Evolutionary conservation across 2,113 vertebrate genomes (phyloP).

Genomic region (Fregata magnificens): DNA sequence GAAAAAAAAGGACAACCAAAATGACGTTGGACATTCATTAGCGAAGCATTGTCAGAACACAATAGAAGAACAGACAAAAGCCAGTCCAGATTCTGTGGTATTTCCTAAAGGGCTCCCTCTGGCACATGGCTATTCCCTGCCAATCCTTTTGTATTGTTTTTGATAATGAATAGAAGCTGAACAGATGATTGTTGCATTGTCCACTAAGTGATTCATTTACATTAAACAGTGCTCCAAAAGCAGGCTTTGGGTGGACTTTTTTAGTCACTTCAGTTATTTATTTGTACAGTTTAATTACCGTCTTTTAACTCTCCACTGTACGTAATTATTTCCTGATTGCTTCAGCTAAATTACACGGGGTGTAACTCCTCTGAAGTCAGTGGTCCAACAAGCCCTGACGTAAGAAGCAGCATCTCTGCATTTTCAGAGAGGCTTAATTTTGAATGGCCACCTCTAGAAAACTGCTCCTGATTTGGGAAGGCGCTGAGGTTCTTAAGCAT

Average conservation of each 20-base stretch:
- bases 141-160: slow-evolving; percentile 58
- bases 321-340: slow-evolving; percentile 42
- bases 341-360: background rate
- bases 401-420: background rate
- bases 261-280: slow-evolving; percentile 43
- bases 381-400: background rate
- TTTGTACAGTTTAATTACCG: slow-evolving; percentile 33
- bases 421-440: background rate
- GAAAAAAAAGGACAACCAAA: background rate
- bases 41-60: slow-evolving; percentile 55
- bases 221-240: slow-evolving; percentile 53
- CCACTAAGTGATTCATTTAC: slow-evolving; percentile 66
- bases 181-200: slow-evolving; percentile 66
- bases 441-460: background rate
- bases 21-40: slow-evolving; percentile 35
- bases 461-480: background rate
- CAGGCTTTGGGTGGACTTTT: slow-evolving; percentile 35
- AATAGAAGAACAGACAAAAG: slow-evolving; percentile 56
- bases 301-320: slow-evolving; percentile 44
- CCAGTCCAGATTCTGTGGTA: slow-evolving; percentile 42
- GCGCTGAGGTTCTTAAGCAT: background rate
- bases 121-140: slow-evolving; percentile 26
- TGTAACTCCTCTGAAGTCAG: slow-evolving; percentile 3
- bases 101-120: slow-evolving; percentile 66
- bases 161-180: slow-evolving; percentile 67